Evolutionary conservation across 2,888 invertebrate genomes (phyloP), one percentile per base, ranked within the genome.

Genomic region (Panopea generosa): DNA sequence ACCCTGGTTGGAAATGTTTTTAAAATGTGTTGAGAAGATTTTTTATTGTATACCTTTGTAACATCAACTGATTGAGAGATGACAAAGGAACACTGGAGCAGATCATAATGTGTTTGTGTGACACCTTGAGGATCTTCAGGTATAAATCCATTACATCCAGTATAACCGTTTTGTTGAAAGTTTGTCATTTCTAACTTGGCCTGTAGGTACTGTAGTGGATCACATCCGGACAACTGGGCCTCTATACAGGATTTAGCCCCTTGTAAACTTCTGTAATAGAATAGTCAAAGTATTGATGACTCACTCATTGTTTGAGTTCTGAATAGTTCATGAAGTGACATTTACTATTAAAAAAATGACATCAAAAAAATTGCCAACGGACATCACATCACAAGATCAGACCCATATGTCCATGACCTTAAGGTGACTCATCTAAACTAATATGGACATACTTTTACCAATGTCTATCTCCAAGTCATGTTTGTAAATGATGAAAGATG

Each of bases 21-120:
- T 24, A 49, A 7, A 9, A 49, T 16, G 18, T 16, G 49, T 11
- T 6, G 7, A 33, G 16, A 14, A 43, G 4, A 43, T 18, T 22
- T 1, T 4, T n/a, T n/a, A n/a, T n/a, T n/a, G n/a, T n/a, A n/a
- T 57, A 70, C 76, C 67, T 70, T 76, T 16, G 76, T 61, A 24
- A 71, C 45, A 55, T 76, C 76, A 16, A 24, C 20, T 45, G 45
- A 29, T 22, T 45, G 26, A 29, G 67, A 43, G 18, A 70, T 61
- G 18, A 24, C 26, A 7, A 49, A 20, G 14, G 53, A 61, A 56
- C 76, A 76, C 29, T 52, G 22, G 22, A 20, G 33, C 2, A 76
- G 66, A 47, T 43, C 47, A n/a, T 52, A 20, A 27, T 66, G 43
- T 20, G 67, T 45, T 22, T 18, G 56, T 26, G 56, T 24, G 7